A percentile compares a stretch with the other conserved stretches of the same genome.
Evolutionary conservation across 92 coral and sea anemone genomes (phyloP).

Genomic region (Heliopora coerulea): DNA sequence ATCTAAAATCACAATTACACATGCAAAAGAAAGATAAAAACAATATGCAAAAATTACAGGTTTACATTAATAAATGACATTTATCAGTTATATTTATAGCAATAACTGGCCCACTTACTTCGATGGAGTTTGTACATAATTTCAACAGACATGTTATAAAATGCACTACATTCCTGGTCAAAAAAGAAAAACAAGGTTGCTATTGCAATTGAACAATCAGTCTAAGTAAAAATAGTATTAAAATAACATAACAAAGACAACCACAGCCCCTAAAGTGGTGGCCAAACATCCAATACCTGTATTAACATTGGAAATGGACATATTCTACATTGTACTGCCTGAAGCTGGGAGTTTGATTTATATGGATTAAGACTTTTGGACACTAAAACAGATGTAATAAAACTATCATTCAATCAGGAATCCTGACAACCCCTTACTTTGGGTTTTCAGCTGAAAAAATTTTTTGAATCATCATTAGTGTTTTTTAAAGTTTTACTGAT

Average conservation of each 20-base stretch:
- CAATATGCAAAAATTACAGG: too few relatives aligned
- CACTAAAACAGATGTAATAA: conserved; percentile 46
- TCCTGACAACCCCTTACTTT: too few relatives aligned
- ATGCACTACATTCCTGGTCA: conserved; percentile 88
- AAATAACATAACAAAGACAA: neutral
- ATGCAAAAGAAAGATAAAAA: too few relatives aligned
- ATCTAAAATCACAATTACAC: too few relatives aligned
- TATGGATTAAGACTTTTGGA: conserved; percentile 83
- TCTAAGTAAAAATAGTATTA: neutral
- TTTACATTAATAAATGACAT: too few relatives aligned
- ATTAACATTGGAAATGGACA: conserved; percentile 93
- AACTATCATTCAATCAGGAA: neutral
- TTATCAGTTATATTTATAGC: too few relatives aligned
- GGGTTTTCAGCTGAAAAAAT: too few relatives aligned
- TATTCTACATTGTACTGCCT: conserved; percentile 96
- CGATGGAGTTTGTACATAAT: conserved; percentile 90
- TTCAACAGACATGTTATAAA: conserved; percentile 80
- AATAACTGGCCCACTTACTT: conserved; percentile 60
- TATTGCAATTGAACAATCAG: too few relatives aligned
- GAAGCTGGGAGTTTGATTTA: conserved; percentile 88
- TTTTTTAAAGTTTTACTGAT: neutral
- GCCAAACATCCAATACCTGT: conserved; percentile 63
- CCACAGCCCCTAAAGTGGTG: too few relatives aligned
- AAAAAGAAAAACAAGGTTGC: neutral
- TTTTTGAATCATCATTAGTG: too few relatives aligned